phyloP scores from a whole-genome alignment of 1,140 invertebrate species.

The Ectropis grisescens region DNA sequence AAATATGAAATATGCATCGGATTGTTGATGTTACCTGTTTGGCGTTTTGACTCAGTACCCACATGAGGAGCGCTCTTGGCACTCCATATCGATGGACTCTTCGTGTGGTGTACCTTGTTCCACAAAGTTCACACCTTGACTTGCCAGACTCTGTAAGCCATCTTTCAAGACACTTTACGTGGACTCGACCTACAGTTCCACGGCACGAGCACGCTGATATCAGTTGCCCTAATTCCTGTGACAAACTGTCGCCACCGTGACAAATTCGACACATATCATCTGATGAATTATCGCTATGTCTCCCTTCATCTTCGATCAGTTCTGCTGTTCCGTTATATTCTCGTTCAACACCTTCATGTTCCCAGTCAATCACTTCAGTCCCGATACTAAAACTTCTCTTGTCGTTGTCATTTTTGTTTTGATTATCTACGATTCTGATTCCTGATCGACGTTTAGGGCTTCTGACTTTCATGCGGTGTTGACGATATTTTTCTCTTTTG shows the following conservation, averaged over 20 bases:
- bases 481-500: slow-evolving; percentile 25
- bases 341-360: slow-evolving; percentile 11
- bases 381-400: slow-evolving; percentile 18
- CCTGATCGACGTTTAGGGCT: slow-evolving; percentile 42
- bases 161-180: slow-evolving; percentile 76
- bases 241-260: slow-evolving; percentile 41
- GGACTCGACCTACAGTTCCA: slow-evolving; percentile 77
- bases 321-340: slow-evolving; percentile 10
- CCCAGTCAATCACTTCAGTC: slow-evolving; percentile 20
- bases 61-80: slow-evolving; percentile 62
- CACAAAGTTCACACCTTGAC: slow-evolving; percentile 73
- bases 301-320: slow-evolving; percentile 21
- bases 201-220: slow-evolving; percentile 71
- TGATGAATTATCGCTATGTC: slow-evolving; percentile 26
- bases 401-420: slow-evolving; percentile 12
- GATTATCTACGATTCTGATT: slow-evolving; percentile 9
- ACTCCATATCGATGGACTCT: slow-evolving; percentile 70
- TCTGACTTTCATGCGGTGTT: slow-evolving; percentile 44
- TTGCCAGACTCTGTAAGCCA: slow-evolving; percentile 77
- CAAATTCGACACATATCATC: slow-evolving; percentile 60
- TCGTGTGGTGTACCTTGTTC: slow-evolving; percentile 67
- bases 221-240: slow-evolving; percentile 32
- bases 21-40: slow-evolving; percentile 71
- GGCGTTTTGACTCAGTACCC: slow-evolving; percentile 70
- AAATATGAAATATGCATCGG: no score